These are phyloP conservation scores for Hippocampus abdominalis DNA, from an alignment of 2,113 vertebrate genomes.

Conservation along the genomic window DNA sequence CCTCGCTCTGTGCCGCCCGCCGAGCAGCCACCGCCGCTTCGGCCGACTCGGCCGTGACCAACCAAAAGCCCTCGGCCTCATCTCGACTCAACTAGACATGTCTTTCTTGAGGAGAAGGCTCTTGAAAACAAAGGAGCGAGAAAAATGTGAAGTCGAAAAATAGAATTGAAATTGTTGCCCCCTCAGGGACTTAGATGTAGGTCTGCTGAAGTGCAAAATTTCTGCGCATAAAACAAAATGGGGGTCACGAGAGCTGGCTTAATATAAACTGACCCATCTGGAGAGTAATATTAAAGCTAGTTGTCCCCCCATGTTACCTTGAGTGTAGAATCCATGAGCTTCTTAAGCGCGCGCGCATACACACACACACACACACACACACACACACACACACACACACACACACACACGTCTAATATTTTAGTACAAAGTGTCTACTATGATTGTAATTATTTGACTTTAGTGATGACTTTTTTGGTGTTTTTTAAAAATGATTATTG, in stretches of 20 bases:
- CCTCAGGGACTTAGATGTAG: slow-evolving; percentile 81
- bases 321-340: slow-evolving; percentile 34
- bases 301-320: slow-evolving; percentile 23
- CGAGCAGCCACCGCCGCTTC: slow-evolving; percentile 73
- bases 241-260: slow-evolving; percentile 74
- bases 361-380: slow-evolving; percentile 1
- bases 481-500: background rate
- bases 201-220: slow-evolving; percentile 76
- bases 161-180: slow-evolving; percentile 81
- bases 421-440: background rate
- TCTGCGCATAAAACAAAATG: slow-evolving; percentile 76
- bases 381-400: slow-evolving; percentile 29
- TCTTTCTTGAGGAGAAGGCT: slow-evolving; percentile 80
- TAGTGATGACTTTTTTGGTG: background rate
- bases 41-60: slow-evolving; percentile 68
- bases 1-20: slow-evolving; percentile 52
- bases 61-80: slow-evolving; percentile 71
- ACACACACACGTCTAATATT: slow-evolving; percentile 19
- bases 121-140: slow-evolving; percentile 81
- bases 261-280: slow-evolving; percentile 59
- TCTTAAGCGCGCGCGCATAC: slow-evolving; percentile 23
- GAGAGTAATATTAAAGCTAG: slow-evolving; percentile 24
- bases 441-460: background rate
- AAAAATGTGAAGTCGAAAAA: slow-evolving; percentile 74
- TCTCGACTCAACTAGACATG: slow-evolving; percentile 81